Evolutionary conservation across 2,888 invertebrate genomes (phyloP).

Genomic region (Latheticus oryzae): DNA sequence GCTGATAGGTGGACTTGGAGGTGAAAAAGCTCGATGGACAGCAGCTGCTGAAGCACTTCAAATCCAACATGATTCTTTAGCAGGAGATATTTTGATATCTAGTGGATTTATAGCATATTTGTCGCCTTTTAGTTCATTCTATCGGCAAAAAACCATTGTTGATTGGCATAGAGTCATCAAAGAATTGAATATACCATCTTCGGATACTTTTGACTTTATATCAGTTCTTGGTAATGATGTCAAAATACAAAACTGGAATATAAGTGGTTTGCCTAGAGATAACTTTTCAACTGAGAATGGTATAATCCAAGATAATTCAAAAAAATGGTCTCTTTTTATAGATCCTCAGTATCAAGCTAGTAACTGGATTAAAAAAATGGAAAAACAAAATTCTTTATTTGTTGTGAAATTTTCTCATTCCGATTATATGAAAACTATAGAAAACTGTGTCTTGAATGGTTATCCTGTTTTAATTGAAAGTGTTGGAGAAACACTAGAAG

Average conservation of each 20-base stretch:
- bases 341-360: constrained; percentile 90
- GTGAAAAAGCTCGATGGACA: constrained; percentile 89
- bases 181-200: constrained; percentile 80
- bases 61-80: constrained; percentile 80
- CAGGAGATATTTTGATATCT: constrained; percentile 90
- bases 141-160: constrained; percentile 70
- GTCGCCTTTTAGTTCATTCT: constrained; percentile 82
- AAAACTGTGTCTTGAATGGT: constrained; percentile 80
- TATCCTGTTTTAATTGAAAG: constrained; percentile 83
- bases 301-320: constrained; percentile 83
- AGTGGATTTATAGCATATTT: constrained; percentile 91
- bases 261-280: constrained; percentile 83
- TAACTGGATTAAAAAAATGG: constrained; percentile 87
- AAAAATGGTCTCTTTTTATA: constrained; percentile 82
- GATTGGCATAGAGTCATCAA: constrained; percentile 79
- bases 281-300: constrained; percentile 87
- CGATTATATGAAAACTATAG: constrained; percentile 81
- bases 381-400: constrained; percentile 77
- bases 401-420: constrained; percentile 80
- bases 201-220: constrained; percentile 78
- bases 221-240: constrained; percentile 86
- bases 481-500: constrained; percentile 81
- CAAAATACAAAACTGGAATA: constrained; percentile 88
- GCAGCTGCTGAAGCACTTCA: constrained; percentile 81
- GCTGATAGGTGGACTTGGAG: constrained; percentile 79